Evolutionary conservation across 2,797 vertebrate species (phyloP).

Genomic region (Nothura maculosa): DNA sequence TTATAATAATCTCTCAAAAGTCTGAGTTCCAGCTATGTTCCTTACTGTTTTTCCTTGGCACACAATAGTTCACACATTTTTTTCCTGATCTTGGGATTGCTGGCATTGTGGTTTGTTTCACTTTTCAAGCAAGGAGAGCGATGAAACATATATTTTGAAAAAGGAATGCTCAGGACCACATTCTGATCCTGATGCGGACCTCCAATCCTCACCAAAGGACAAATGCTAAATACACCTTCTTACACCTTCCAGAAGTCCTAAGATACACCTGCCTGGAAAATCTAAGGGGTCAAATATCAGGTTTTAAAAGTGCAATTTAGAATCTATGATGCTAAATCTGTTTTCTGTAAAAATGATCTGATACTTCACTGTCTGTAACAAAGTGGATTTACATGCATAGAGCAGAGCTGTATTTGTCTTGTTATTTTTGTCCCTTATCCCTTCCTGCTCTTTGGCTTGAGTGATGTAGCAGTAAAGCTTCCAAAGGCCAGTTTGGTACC

Average conservation of each 20-base stretch:
- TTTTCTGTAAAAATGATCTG: neutral
- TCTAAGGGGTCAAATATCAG: neutral
- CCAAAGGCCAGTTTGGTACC: neutral
- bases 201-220: neutral
- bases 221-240: slow-evolving; percentile 31
- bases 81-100: slow-evolving; percentile 29
- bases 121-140: slow-evolving; percentile 50
- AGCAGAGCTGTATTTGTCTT: neutral
- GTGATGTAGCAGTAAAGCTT: neutral
- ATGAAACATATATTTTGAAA: slow-evolving; percentile 36
- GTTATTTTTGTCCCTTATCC: neutral
- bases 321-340: neutral
- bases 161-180: neutral
- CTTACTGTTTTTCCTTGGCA: slow-evolving; percentile 34
- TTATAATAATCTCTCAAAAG: slow-evolving; percentile 65
- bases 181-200: neutral
- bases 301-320: neutral
- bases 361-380: neutral
- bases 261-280: slow-evolving; percentile 18
- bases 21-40: slow-evolving; percentile 36
- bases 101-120: slow-evolving; percentile 33
- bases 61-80: slow-evolving; percentile 43
- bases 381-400: neutral
- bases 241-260: slow-evolving; percentile 19
- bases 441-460: neutral